phyloP scores from a whole-genome alignment of 2,797 vertebrate species.

The Melanotaenia nigrans region DNA sequence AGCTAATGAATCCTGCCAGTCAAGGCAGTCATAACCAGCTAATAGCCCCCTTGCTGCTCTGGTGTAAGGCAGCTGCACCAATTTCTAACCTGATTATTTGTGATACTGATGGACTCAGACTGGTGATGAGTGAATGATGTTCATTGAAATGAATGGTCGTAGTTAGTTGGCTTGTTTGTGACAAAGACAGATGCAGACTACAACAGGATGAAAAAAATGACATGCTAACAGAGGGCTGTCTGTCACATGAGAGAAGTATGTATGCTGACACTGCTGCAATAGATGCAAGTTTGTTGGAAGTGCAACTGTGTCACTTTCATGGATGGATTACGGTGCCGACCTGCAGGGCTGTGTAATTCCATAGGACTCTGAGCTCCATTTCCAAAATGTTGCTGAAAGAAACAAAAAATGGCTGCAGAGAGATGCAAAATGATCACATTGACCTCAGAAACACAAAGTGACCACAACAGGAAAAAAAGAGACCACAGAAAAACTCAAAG shows the following conservation, averaged over 20 bases:
- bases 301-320: conserved; percentile 4
- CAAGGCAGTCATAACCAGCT: conserved; percentile 69
- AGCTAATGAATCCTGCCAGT: conserved; percentile 72
- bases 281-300: conserved; percentile 8
- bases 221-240: conserved; percentile 22
- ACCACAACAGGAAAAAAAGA: not conserved
- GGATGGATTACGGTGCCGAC: conserved; percentile 1
- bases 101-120: conserved; percentile 53
- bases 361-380: not conserved
- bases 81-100: conserved; percentile 67
- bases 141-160: conserved; percentile 33
- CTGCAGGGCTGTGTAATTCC: not conserved
- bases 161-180: conserved; percentile 15
- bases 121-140: conserved; percentile 47
- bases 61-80: conserved; percentile 38
- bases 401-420: not conserved
- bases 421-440: not conserved
- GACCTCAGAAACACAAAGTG: not conserved
- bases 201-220: conserved; percentile 6
- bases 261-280: not conserved
- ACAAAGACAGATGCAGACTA: conserved; percentile 25
- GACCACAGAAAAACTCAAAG: not conserved
- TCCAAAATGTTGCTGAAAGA: not conserved
- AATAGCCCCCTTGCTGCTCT: conserved; percentile 59
- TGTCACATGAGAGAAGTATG: conserved; percentile 13